Percentiles rank a stretch among this genome's conserved stretches.
These are phyloP conservation scores for Anarhynchus alexandrinus DNA, from an alignment of 2,113 vertebrate genomes.

Conservation along the genomic window DNA sequence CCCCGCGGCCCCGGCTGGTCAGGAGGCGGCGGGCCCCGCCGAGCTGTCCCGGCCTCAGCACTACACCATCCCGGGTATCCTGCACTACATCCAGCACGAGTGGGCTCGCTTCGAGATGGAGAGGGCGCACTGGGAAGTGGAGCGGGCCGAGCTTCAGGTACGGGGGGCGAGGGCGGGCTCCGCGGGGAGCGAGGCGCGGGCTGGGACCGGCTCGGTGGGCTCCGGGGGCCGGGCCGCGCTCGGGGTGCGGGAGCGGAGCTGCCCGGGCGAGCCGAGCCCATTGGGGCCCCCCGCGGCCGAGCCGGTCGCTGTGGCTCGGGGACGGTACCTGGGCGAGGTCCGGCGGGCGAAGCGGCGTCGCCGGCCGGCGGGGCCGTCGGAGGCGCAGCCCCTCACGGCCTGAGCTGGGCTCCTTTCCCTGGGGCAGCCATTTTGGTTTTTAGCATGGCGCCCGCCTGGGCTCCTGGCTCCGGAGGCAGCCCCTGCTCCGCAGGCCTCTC, in stretches of 20 bases:
- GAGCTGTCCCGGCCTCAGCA: no score
- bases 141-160: slow-evolving; percentile 96
- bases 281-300: not conserved
- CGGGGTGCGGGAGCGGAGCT: not conserved
- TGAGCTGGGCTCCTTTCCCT: slow-evolving; percentile 51
- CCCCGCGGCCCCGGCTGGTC: slow-evolving; percentile 46
- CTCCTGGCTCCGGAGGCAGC: not conserved
- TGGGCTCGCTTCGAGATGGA: slow-evolving; percentile 99
- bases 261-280: not conserved
- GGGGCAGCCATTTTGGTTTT: slow-evolving; percentile 86
- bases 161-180: not conserved
- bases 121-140: slow-evolving; percentile 96
- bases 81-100: slow-evolving; percentile 99
- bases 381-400: slow-evolving; percentile 20
- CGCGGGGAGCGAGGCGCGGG: not conserved
- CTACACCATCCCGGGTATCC: slow-evolving; percentile 94
- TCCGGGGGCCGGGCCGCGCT: not conserved
- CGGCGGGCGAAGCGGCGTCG: not conserved
- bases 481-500: not conserved
- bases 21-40: slow-evolving; percentile 64
- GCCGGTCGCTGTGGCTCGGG: not conserved
- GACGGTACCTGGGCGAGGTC: slow-evolving; percentile 23
- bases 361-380: not conserved
- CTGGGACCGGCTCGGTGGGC: not conserved
- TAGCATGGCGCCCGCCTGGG: slow-evolving; percentile 79